Base-by-base conservation (phyloP, 30 jellyfish, hydroid and myxozoan genomes). In the Turritopsis dohrnii region DNA sequence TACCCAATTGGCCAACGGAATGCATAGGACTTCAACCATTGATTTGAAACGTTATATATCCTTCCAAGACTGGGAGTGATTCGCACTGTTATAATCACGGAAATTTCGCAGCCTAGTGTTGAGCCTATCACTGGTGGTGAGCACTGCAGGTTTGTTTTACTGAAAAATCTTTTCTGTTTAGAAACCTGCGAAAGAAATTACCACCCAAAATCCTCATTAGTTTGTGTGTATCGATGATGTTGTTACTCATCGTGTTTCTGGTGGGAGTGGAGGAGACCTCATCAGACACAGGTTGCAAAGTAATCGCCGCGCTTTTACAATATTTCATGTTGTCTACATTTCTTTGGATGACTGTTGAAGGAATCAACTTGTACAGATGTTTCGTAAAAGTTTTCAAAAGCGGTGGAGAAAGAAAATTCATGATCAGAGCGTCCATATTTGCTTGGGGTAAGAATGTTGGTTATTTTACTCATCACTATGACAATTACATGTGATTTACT, bases 281-380 rank as follows among this genome's bases (percentile, higher is more conserved):
- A 60, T 87, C 95, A 66, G 72, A 54, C 29, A 60, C 41, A 21
- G 85, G 96, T 79, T 94, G 99, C 53, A 94, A 88, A 73, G 87
- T 90, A 7, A 86, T 85, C 29, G 96, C 96, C 69, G 81, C 88
- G 7, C 79, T 89, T 52, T 65, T 94, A 5, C 99, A 94, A 29
- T 94, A 81, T 79, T 94, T 94, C 66, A 92, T 89, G 1, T 85
- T 87, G 79, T 87, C 89, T 19, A 82, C 98, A 21, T 92, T 92
- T 79, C 24, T 82, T 65, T 92, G 98, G 98, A 92, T 92, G 98
- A 91, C 93, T 19, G 96, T 92, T 52, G 98, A 92, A 53, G 98
- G 94, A 29, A 76, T 83, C 87, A 94, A 94, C 79, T 85, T 94
- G 80, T 94, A 94, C 75, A 89, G 90, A 21, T 80, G 89, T 81